Conservation (phyloP, 2,888 invertebrate genomes). For the Cryptocephalus primarius region DNA sequence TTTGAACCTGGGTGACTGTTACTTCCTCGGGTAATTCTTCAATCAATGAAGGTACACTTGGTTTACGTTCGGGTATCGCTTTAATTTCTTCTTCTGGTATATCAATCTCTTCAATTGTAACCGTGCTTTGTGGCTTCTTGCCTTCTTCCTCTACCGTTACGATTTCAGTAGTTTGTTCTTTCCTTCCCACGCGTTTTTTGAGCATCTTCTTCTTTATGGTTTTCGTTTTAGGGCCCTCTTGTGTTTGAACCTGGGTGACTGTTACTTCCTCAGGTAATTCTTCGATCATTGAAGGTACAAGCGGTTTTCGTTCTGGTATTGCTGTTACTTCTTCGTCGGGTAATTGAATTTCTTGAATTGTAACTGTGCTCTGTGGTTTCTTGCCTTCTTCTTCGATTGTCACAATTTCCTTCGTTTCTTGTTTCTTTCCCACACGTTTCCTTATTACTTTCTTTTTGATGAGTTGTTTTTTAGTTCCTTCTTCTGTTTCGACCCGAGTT, state of each 20-base stretch:
- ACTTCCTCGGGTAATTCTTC: constrained; percentile 36
- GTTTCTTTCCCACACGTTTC: constrained; percentile 33
- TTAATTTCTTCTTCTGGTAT: constrained; percentile 26
- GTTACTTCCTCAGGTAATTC: constrained; percentile 26
- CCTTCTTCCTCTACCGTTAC: constrained; percentile 23
- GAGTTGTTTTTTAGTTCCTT: constrained; percentile 32
- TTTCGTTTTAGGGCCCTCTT: constrained; percentile 17
- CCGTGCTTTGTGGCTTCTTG: constrained; percentile 20
- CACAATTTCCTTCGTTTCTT: constrained; percentile 26
- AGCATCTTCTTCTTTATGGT: constrained; percentile 17
- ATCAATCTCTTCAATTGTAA: constrained; percentile 21
- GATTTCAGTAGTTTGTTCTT: constrained; percentile 33
- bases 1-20: constrained; percentile 25
- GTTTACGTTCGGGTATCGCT: constrained; percentile 7
- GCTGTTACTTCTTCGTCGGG: constrained; percentile 20
- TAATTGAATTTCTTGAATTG: constrained; percentile 19
- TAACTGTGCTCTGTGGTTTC: constrained; percentile 34
- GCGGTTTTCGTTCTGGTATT: constrained; percentile 16
- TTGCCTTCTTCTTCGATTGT: constrained; percentile 32
- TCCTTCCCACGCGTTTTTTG: constrained; percentile 27
- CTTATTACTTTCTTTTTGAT: constrained; percentile 35
- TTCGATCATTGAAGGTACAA: constrained; percentile 20
- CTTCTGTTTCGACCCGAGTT: constrained; percentile 28
- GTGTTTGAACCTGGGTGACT: constrained; percentile 12
- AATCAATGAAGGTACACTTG: constrained; percentile 7